phyloP scores from a whole-genome alignment of 2,888 invertebrate genomes.

The Meteorus colon region DNA sequence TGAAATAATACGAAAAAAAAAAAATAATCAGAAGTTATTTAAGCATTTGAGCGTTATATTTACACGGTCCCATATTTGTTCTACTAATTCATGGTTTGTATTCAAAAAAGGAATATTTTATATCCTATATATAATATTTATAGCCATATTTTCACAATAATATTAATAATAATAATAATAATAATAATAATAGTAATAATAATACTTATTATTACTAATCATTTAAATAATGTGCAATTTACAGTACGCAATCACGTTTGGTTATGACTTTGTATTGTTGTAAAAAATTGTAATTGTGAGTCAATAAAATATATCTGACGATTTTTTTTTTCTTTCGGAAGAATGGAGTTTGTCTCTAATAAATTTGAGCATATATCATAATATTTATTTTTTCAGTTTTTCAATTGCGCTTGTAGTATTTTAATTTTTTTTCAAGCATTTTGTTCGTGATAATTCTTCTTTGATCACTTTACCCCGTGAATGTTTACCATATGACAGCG shows the following conservation, averaged over 20 bases:
- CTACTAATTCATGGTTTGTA: not conserved
- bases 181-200: not conserved
- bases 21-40: not conserved
- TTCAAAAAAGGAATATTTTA: not conserved
- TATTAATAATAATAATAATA: not conserved
- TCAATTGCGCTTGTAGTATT: not conserved
- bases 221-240: not conserved
- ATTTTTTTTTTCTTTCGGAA: not conserved
- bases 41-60: not conserved
- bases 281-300: not conserved
- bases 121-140: not conserved
- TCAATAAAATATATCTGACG: constrained; percentile 4
- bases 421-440: constrained; percentile 30
- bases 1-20: not conserved
- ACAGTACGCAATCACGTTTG: not conserved
- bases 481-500: constrained; percentile 71
- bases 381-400: constrained; percentile 26
- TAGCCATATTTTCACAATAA: not conserved
- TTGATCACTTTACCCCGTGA: constrained; percentile 66
- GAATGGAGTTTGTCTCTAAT: constrained; percentile 2
- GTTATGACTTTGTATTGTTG: not conserved
- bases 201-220: not conserved
- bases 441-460: constrained; percentile 31
- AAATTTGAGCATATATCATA: constrained; percentile 12
- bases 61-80: not conserved